Base-by-base conservation (phyloP, 2,888 invertebrate species). In the Hyles lineata region DNA sequence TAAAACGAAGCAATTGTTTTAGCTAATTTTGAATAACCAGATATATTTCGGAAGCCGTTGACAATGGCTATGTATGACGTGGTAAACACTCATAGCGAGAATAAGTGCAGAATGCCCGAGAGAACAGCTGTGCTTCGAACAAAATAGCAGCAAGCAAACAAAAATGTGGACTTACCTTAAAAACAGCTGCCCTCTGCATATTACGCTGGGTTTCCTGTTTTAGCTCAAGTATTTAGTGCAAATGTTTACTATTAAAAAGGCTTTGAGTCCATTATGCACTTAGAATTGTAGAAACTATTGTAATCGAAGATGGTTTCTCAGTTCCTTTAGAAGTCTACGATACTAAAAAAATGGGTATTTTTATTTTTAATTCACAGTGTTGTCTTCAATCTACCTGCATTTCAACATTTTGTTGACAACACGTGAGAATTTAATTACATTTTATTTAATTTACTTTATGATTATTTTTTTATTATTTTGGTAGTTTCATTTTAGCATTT, bases 81-180 rank as follows among this genome's bases (percentile, higher is more conserved):
- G 23, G 23, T 23, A 17, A 23, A 23, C 21, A 7, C 50, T 19
- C 19, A 55, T 19, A 19, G 17, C 50, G 23, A 50, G 43, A 50
- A 67, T 67, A 23, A 67, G 43, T 67, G 43, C 43, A 67, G 2
- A 29, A 29, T 29, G 15, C 17, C 23, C 15, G 15, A 50, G 17
- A 2, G 25, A 60, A 21, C 67, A 67, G 50, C 43, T 67, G 67
- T 23, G 67, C 43, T 50, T 17, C 21, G 67, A 43, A 50, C 67
- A 67, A 67, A 67, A 63, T 55, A 55, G 55, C 63, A 21, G 60
- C 29, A 25, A 25, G 21, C 63, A 63, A 21, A 67, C 67, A 67
- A 67, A 67, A 67, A 67, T 67, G 67, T 67, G 50, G 50, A 67
- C 67, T 67, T 50, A 43, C 67, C 67, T 67, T 67, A 67, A 76